These are phyloP conservation scores for Mormyrus hasselquistii DNA, from an alignment of 2,797 vertebrate genomes.

Conservation along the genomic window DNA sequence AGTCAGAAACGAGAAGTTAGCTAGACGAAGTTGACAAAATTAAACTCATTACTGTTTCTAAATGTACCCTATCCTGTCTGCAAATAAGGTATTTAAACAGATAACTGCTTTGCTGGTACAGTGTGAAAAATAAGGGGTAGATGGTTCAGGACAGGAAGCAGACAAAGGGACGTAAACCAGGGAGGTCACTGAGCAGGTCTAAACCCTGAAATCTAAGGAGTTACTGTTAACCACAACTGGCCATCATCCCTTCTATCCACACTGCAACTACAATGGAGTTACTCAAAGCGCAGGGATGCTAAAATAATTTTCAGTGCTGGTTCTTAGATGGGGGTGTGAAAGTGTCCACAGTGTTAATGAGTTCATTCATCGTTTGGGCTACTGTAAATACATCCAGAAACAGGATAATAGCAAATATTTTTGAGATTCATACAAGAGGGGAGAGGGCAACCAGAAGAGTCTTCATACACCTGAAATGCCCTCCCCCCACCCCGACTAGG, in stretches of 20 bases:
- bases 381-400: background rate
- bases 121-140: background rate
- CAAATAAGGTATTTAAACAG: background rate
- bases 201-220: background rate
- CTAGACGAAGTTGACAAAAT: background rate
- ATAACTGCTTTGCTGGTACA: background rate
- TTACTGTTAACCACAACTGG: background rate
- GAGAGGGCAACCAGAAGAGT: background rate
- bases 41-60: background rate
- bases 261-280: background rate
- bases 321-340: background rate
- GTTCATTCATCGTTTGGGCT: background rate
- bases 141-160: background rate
- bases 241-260: background rate
- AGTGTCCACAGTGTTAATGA: background rate
- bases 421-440: background rate
- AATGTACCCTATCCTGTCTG: background rate
- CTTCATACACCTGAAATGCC: background rate
- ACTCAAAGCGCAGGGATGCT: background rate
- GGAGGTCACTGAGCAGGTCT: background rate
- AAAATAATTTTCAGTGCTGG: background rate
- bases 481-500: too few relatives aligned
- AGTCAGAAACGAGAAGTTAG: background rate
- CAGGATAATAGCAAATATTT: background rate
- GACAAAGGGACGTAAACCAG: background rate